A percentile compares a stretch with the other conserved stretches of the same genome.
Evolutionary conservation across 2,888 invertebrate species (phyloP).

Genomic region (Ophonus ardosiacus): DNA sequence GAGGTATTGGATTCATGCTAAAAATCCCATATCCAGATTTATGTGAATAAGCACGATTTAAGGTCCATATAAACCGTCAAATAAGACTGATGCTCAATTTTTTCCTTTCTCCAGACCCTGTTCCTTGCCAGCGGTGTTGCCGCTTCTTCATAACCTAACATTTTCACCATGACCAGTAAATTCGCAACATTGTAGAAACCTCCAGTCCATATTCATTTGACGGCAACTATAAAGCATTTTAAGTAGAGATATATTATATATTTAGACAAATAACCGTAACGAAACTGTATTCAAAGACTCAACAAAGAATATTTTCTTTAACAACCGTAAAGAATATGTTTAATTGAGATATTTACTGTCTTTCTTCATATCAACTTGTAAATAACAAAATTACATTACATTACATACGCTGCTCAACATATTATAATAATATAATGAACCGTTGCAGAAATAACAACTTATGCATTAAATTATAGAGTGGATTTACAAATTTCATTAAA

Average conservation of each 20-base stretch:
- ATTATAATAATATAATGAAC: slow-evolving; percentile 13
- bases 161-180: no score
- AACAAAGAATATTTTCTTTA: slow-evolving; percentile 4
- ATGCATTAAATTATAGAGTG: not conserved
- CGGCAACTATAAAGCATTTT: not conserved
- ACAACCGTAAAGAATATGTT: not conserved
- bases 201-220: no score
- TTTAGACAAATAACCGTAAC: not conserved
- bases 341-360: not conserved
- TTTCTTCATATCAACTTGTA: not conserved
- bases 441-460: not conserved
- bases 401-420: not conserved
- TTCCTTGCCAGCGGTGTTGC: no score
- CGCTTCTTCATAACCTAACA: no score
- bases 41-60: no score
- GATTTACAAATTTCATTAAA: not conserved
- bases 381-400: not conserved
- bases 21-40: no score
- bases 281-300: not conserved
- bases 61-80: no score
- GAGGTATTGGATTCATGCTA: no score
- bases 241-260: not conserved
- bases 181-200: no score
- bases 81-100: no score
- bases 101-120: no score